Conservation (phyloP, 2,797 vertebrate genomes). For the Monodelphis domestica region DNA sequence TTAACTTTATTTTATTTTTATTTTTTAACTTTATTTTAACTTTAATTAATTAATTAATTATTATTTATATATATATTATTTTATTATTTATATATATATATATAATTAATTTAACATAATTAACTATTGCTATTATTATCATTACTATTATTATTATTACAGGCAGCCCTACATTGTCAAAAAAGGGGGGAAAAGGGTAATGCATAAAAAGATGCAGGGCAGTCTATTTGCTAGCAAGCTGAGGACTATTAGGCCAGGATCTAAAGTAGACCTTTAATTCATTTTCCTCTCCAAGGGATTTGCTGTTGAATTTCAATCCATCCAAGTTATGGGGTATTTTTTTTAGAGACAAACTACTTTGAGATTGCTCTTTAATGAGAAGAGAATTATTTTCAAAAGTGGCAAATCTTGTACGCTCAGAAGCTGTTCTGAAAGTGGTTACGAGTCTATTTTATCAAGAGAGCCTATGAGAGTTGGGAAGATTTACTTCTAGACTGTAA, state of each 20-base stretch:
- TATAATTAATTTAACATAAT: too few relatives aligned
- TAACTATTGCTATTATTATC: background rate
- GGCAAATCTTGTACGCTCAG: background rate
- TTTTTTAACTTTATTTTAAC: too few relatives aligned
- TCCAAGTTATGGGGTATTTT: background rate
- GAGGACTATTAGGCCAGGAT: background rate
- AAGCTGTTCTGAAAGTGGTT: background rate
- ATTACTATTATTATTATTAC: background rate
- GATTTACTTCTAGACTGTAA: background rate
- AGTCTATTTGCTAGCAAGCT: background rate
- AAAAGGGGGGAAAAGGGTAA: background rate
- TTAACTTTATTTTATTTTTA: too few relatives aligned
- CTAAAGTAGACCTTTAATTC: background rate
- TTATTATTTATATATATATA: too few relatives aligned
- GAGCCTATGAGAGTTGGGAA: background rate
- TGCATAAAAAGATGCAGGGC: background rate
- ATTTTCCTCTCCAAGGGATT: slow-evolving; percentile 13
- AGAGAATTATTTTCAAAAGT: background rate
- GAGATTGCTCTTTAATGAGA: background rate
- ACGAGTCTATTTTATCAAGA: background rate
- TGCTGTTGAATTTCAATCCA: background rate
- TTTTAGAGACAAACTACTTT: background rate
- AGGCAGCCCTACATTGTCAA: background rate
- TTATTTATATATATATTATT: too few relatives aligned
- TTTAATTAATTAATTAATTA: too few relatives aligned